phyloP scores from a whole-genome alignment of 2,888 invertebrate species.

The Gasteruption jaculator region DNA sequence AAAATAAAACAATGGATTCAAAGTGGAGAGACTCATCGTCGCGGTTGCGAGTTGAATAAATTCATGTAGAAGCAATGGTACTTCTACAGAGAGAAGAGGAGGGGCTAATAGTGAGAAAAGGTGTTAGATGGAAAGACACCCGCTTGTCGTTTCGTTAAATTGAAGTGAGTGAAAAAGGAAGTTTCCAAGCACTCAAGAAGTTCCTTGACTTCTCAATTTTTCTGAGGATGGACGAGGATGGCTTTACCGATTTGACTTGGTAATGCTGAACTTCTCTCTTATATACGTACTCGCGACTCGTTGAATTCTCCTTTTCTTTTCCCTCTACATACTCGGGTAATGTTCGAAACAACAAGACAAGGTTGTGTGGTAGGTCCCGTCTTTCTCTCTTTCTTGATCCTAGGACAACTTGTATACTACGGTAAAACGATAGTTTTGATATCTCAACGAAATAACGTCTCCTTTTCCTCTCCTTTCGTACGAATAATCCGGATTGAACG shows the following conservation, averaged over 20 bases:
- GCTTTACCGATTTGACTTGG: slow-evolving; percentile 48
- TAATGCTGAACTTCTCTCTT: slow-evolving; percentile 40
- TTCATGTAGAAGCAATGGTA: too few species aligned
- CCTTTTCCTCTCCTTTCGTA: slow-evolving; percentile 10
- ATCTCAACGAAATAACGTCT: slow-evolving; percentile 16
- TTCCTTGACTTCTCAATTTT: slow-evolving; percentile 42
- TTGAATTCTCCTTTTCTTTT: slow-evolving; percentile 17
- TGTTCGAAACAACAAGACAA: too few species aligned
- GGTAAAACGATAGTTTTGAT: slow-evolving; percentile 26
- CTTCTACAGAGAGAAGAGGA: too few species aligned
- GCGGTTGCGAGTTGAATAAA: too few species aligned
- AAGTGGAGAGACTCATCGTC: too few species aligned
- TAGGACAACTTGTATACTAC: slow-evolving; percentile 23
- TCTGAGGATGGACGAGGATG: slow-evolving; percentile 36
- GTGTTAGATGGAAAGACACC: too few species aligned
- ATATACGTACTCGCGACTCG: slow-evolving; percentile 24
- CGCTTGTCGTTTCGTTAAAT: slow-evolving; percentile 31
- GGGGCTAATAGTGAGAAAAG: background rate
- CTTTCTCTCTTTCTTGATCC: slow-evolving; percentile 26
- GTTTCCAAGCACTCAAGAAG: too few species aligned
- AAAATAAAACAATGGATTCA: too few species aligned
- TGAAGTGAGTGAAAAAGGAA: slow-evolving; percentile 23
- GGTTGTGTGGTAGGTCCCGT: slow-evolving; percentile 42
- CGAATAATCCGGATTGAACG: slow-evolving; percentile 17
- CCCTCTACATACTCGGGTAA: slow-evolving; percentile 5